Evolutionary conservation across 1,140 invertebrate genomes (phyloP), one percentile per base, ranked within the genome.

Genomic region (Zeugodacus cucurbitae): DNA sequence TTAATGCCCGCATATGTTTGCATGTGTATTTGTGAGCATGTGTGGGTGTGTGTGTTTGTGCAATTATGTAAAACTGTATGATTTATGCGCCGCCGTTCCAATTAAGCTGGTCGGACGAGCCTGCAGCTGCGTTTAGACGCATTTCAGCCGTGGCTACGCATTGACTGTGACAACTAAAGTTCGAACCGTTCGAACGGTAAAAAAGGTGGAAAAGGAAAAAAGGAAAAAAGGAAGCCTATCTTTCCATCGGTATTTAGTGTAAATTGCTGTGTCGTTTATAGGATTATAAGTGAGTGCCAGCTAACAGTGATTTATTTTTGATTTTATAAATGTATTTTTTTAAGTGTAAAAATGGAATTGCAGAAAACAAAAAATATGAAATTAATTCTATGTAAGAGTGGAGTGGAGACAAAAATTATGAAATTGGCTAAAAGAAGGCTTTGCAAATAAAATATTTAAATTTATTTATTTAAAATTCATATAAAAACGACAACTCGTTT

Each of bases 251-350:
- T 78, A 78, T 78, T 78, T 41, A 78, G 70, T 82, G 74, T 20
- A 29, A 44, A 82, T 48, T 48, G n/a, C 8, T 82, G 34, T 82
- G 41, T 48, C n/a, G 44, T 82, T 44, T 17, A 48, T 3, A 29
- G n/a, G 74, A 82, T 82, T 48, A 48, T 22, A 82, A n/a, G 74
- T 82, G 74, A 54, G 41, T 82, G 74, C 41, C 37, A 17, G 70
- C 37, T 29, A 67, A 29, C 17, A 67, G 26, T 29, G 17, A n/a
- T 74, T 74, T 74, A 17, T 22, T 41, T 41, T 32, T 74, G 67
- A 2, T 37, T 37, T 74, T 74, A 22, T 32, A 67, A 32, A 32
- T 32, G n/a, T n/a, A 67, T 67, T 32, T 67, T 62, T 5, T 26
- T 2, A 62, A 62, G 2, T 62, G 22, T 26, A 62, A 62, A 22